A percentile compares a stretch with the other conserved stretches of the same genome.
Evolutionary conservation across 2,113 vertebrate genomes (phyloP).

Genomic region (Channa argus): DNA sequence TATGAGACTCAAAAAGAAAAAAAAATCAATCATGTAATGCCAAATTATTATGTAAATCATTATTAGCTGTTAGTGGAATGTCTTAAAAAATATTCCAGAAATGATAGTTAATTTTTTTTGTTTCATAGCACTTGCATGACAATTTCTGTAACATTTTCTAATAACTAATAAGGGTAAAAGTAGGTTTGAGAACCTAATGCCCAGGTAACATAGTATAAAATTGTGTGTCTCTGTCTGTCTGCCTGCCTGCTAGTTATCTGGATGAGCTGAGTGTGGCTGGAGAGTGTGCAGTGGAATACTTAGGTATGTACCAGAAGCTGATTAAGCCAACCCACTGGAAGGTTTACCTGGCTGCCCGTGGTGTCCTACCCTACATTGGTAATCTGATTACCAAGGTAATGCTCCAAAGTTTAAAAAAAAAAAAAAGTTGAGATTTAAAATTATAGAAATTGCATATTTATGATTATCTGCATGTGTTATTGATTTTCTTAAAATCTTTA

Average conservation of each 20-base stretch:
- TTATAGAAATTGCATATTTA: no score
- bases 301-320: constrained; percentile 96
- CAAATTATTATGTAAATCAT: not conserved
- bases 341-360: constrained; percentile 94
- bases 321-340: constrained; percentile 98
- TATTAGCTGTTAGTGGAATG: not conserved
- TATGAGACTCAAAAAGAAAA: constrained; percentile 60
- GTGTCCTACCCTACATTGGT: constrained; percentile 95
- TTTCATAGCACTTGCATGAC: no score
- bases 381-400: constrained; percentile 98
- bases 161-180: no score
- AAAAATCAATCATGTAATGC: not conserved
- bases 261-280: constrained; percentile 96
- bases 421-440: no score
- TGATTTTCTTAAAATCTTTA: not conserved
- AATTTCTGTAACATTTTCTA: no score
- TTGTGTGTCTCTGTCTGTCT: constrained; percentile 5
- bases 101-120: no score
- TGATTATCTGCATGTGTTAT: not conserved
- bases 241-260: constrained; percentile 87
- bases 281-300: constrained; percentile 96
- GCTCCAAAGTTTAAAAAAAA: not conserved
- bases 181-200: no score
- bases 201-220: not conserved
- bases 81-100: not conserved